phyloP scores from a whole-genome alignment of 2,113 vertebrate genomes.

The Sus scrofa region T2T-Sscrofa CM000818.6:46007001-46007500 shows the following conservation, averaged over 20 bases:
- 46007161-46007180: slow-evolving; percentile 23
- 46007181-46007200: background rate
- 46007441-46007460: slow-evolving; percentile 7
- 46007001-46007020: background rate
- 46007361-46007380: slow-evolving; percentile 29
- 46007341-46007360: slow-evolving; percentile 46
- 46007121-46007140: background rate
- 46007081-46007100: slow-evolving; percentile 52
- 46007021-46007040: background rate
- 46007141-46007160: background rate
- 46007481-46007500: background rate
- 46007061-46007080: slow-evolving; percentile 15
- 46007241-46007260: background rate
- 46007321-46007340: slow-evolving; percentile 43
- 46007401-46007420: background rate
- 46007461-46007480: slow-evolving; percentile 22
- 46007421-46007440: background rate
- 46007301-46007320: slow-evolving; percentile 23
- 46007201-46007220: background rate
- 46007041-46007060: background rate
- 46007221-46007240: background rate
- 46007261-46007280: slow-evolving; percentile 16
- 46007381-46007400: background rate
- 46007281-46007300: slow-evolving; percentile 32
- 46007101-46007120: slow-evolving; percentile 26